Evolutionary conservation across 2,113 vertebrate genomes (phyloP).

Genomic region (Ptyas mucosa): DNA sequence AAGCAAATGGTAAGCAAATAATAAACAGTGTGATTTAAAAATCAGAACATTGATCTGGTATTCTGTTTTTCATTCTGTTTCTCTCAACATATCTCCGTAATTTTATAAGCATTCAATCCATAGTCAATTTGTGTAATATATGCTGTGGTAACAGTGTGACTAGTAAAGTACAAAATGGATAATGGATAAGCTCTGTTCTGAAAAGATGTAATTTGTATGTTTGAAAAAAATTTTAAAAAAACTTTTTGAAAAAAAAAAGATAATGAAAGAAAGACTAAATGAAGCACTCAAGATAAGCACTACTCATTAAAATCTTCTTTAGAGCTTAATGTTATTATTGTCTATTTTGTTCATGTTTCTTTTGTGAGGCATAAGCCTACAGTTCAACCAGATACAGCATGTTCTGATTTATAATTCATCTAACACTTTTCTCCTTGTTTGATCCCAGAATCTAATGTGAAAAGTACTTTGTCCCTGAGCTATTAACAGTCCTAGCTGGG

Average conservation of each 20-base stretch:
- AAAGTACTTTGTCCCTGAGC: background rate
- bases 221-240: too few relatives aligned
- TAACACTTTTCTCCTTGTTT: background rate
- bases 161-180: background rate
- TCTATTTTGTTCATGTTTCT: background rate
- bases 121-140: background rate
- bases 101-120: background rate
- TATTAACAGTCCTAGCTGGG: background rate
- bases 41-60: background rate
- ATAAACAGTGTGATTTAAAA: background rate
- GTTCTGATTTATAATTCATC: background rate
- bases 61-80: background rate
- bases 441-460: background rate
- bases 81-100: background rate
- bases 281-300: background rate
- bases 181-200: too few relatives aligned
- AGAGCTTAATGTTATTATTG: background rate
- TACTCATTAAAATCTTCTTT: background rate
- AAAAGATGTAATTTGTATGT: too few relatives aligned
- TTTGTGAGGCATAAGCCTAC: background rate
- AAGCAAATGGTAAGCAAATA: constrained; percentile 85
- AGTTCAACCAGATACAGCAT: background rate
- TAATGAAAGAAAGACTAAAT: background rate
- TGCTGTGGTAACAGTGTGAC: background rate
- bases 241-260: too few relatives aligned